These are phyloP conservation scores for Alosa sapidissima DNA, from an alignment of 2,797 vertebrate species.

Conservation along the genomic window DNA sequence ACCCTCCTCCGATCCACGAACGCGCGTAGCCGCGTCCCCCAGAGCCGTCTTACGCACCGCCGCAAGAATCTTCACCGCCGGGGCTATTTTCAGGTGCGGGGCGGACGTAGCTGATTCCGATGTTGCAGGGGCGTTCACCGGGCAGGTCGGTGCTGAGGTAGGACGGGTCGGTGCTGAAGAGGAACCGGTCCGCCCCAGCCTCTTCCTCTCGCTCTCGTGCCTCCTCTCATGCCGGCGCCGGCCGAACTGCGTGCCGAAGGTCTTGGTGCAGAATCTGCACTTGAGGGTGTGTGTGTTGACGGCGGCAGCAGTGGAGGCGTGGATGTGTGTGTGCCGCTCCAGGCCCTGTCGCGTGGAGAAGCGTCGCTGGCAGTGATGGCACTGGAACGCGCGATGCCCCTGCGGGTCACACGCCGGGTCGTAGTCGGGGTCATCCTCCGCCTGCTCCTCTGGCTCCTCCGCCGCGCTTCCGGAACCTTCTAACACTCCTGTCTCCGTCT, in stretches of 20 bases:
- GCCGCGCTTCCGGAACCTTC: not conserved
- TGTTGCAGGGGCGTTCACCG: not conserved
- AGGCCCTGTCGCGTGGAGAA: slow-evolving; percentile 87
- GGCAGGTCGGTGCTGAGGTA: not conserved
- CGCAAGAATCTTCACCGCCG: slow-evolving; percentile 29
- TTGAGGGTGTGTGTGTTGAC: slow-evolving; percentile 74
- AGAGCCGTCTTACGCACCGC: not conserved
- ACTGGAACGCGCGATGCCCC: slow-evolving; percentile 75
- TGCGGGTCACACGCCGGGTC: slow-evolving; percentile 70
- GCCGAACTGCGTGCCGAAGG: slow-evolving; percentile 80
- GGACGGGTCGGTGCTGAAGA: not conserved
- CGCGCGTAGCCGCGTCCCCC: not conserved
- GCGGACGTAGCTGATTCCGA: not conserved
- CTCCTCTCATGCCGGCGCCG: slow-evolving; percentile 79
- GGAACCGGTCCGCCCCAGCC: slow-evolving; percentile 32
- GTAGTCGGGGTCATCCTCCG: slow-evolving; percentile 44
- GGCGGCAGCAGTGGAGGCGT: slow-evolving; percentile 57
- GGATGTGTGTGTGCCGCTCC: slow-evolving; percentile 87
- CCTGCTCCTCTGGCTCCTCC: not conserved
- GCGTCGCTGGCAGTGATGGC: slow-evolving; percentile 84
- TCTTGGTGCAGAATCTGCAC: slow-evolving; percentile 79
- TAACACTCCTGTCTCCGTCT: not conserved
- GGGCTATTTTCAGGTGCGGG: not conserved
- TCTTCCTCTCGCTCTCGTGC: slow-evolving; percentile 77
- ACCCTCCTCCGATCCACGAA: not conserved